phyloP scores from a whole-genome alignment of 2,888 invertebrate genomes.

The Epinotia bilunana region DNA sequence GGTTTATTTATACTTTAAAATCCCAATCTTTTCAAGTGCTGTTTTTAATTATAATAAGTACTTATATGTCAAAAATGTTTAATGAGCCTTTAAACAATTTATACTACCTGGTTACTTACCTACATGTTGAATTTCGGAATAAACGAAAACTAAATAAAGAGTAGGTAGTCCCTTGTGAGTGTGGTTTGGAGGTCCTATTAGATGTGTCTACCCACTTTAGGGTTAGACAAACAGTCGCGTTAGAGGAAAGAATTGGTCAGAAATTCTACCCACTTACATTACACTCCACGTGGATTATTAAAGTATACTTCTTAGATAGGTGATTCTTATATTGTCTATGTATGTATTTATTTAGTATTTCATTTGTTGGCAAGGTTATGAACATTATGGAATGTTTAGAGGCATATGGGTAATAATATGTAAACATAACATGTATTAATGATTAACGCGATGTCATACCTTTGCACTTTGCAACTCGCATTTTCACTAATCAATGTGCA shows the following conservation, averaged over 20 bases:
- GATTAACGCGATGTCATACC: no score
- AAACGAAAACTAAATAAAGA: background rate
- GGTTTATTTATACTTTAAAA: conserved; percentile 14
- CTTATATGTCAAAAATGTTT: no score
- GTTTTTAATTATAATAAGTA: background rate
- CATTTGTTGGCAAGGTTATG: background rate
- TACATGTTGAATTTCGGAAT: background rate
- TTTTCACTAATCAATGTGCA: no score
- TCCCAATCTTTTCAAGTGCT: background rate
- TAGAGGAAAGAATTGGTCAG: conserved; percentile 7
- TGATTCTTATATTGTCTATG: background rate
- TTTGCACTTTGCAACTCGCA: no score
- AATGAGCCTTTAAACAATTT: background rate
- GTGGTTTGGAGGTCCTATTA: background rate
- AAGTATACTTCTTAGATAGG: background rate
- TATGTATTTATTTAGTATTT: background rate
- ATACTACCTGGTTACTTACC: background rate
- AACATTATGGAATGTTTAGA: background rate
- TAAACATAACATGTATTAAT: no score
- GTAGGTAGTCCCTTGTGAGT: background rate
- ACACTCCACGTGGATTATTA: background rate
- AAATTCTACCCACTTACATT: conserved; percentile 1
- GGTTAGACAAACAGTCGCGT: conserved; percentile 6
- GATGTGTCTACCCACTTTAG: background rate
- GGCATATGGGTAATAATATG: no score